These are phyloP conservation scores for Pituophis catenifer DNA, from an alignment of 2,113 vertebrate genomes.

Conservation along the genomic window DNA sequence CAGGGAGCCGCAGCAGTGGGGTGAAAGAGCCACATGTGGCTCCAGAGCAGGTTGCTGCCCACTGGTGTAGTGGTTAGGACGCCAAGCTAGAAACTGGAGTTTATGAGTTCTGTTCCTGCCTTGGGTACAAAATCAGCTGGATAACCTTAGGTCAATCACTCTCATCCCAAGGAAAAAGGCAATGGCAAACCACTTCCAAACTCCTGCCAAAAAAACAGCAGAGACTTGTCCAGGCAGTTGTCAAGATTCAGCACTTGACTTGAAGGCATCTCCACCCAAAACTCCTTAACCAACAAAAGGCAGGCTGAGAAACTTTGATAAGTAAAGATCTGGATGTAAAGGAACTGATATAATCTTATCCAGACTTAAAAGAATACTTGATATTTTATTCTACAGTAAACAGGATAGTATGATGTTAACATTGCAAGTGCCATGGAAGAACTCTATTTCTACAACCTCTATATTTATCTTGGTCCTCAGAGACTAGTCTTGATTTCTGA, in stretches of 20 bases:
- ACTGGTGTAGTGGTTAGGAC: background rate
- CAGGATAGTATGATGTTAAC: fast-evolving
- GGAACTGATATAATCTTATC: background rate
- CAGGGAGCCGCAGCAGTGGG: no score
- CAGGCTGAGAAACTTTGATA: background rate
- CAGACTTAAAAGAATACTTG: background rate
- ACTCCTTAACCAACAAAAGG: background rate
- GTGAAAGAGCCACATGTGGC: no score
- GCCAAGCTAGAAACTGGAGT: background rate
- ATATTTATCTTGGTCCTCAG: background rate
- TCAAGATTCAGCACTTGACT: background rate
- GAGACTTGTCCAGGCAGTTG: background rate
- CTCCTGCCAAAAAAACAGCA: background rate
- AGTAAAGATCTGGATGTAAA: background rate
- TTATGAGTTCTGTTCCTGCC: background rate
- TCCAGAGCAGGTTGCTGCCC: no score
- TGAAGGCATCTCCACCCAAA: background rate
- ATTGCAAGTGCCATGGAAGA: fast-evolving
- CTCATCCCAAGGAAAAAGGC: background rate
- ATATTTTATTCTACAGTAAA: background rate
- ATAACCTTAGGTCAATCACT: background rate
- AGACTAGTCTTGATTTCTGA: background rate
- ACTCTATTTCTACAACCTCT: fast-evolving
- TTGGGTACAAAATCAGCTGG: background rate
- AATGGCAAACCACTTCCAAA: background rate